These are phyloP conservation scores for Drosophila biarmipes DNA, from an alignment of 1,140 invertebrate species.

Conservation along the genomic window DNA sequence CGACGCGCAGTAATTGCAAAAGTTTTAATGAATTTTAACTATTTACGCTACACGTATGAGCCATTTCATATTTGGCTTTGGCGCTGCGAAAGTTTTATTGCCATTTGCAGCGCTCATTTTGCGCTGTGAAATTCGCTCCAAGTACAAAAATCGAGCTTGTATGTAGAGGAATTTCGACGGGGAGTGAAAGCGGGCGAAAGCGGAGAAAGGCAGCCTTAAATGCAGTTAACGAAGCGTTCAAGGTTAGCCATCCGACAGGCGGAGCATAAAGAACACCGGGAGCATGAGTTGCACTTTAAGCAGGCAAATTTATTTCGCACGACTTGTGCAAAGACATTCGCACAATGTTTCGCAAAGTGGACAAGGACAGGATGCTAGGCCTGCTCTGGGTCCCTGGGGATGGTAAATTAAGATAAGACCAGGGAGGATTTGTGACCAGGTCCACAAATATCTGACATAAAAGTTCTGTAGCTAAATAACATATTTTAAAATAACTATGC, in stretches of 20 bases:
- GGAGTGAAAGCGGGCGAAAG: not conserved
- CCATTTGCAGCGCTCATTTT: slow-evolving; percentile 64
- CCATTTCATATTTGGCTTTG: slow-evolving; percentile 63
- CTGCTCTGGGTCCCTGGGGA: not conserved
- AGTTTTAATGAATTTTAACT: slow-evolving; percentile 76
- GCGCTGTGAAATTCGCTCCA: slow-evolving; percentile 34
- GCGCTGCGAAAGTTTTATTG: slow-evolving; percentile 61
- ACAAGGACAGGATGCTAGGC: slow-evolving; percentile 21
- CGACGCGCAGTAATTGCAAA: slow-evolving; percentile 58
- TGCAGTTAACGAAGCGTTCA: slow-evolving; percentile 71
- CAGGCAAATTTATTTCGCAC: slow-evolving; percentile 75
- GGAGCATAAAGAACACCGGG: slow-evolving; percentile 21
- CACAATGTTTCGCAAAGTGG: slow-evolving; percentile 41
- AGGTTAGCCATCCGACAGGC: slow-evolving; percentile 45
- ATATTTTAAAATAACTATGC: too few species aligned
- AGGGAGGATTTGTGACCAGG: not conserved
- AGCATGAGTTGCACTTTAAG: slow-evolving; percentile 69
- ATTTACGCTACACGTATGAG: slow-evolving; percentile 57
- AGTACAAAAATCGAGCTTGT: slow-evolving; percentile 8
- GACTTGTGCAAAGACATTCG: slow-evolving; percentile 59
- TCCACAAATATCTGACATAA: too few species aligned
- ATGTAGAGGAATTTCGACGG: slow-evolving; percentile 15
- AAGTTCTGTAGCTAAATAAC: too few species aligned
- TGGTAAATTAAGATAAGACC: too few species aligned
- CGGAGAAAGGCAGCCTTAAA: slow-evolving; percentile 42